phyloP scores from a whole-genome alignment of 2,113 vertebrate genomes.

The Mesocricetus auratus region DNA sequence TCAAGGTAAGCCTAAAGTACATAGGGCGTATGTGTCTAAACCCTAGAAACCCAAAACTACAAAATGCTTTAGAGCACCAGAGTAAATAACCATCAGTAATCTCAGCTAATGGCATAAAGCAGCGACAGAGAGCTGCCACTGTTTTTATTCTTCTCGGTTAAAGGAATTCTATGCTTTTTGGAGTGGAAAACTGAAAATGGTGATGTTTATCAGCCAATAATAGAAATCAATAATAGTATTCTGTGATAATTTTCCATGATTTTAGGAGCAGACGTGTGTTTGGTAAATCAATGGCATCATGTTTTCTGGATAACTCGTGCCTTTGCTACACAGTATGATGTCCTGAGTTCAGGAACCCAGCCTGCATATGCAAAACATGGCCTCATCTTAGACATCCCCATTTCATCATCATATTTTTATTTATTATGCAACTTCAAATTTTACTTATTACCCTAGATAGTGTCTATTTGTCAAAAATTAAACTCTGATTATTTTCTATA shows the following conservation, averaged over 20 bases:
- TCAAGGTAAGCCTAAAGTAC: accelerated
- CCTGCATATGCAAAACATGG: background rate
- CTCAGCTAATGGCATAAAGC: background rate
- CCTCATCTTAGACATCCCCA: background rate
- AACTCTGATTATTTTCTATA: background rate
- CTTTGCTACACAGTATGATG: background rate
- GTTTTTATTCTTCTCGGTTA: background rate
- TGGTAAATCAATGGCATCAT: background rate
- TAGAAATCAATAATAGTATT: background rate
- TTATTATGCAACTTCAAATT: background rate
- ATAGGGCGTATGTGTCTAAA: background rate
- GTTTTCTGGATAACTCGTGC: background rate
- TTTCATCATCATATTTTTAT: background rate
- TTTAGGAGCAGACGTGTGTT: background rate
- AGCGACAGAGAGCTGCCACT: background rate
- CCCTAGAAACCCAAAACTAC: background rate
- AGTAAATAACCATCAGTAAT: background rate
- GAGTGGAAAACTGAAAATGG: background rate
- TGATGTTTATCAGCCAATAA: background rate
- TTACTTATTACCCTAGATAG: background rate
- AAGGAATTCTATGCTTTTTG: background rate
- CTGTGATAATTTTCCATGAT: background rate
- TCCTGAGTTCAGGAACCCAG: background rate
- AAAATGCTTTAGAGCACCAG: background rate
- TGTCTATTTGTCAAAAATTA: background rate